Base-by-base conservation (phyloP, 2,797 vertebrate genomes). In the Alca torda region DNA sequence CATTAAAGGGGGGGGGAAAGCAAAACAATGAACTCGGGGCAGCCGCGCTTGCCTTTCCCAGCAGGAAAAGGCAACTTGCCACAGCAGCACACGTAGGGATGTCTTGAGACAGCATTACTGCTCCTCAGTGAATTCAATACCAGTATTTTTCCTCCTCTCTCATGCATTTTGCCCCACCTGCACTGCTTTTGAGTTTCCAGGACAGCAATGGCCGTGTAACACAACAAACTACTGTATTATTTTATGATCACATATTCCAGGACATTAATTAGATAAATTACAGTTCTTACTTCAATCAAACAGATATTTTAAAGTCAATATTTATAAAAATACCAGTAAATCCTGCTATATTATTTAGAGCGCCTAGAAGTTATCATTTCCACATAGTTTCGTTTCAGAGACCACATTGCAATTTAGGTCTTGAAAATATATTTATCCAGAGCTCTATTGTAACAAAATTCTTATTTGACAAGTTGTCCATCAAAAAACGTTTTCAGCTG, bases 71-170 rank as follows among this genome's bases (percentile, higher is more conserved):
- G 16, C 50, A 33, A 0, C 23, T 17, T 10, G 5, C 33, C 33
- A 30, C 45, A 65, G 65, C 64, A 43, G 53, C 51, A 18, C 1
- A 0, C 0, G 1, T 4, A 16, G 39, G 26, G 13, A 14, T 3
- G 6, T 16, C 16, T 57, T 21, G 8, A 21, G 50, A 10, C 13
- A 4, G 2, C 2, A 11, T 19, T 28, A 14, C 51, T 37, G 23
- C 56, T 51, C 56, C 59, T 37, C 45, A 4, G 67, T 10, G 11
- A 73, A 37, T 35, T 50, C 6, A 11, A 25, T 5, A 18, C 8
- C 21, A 5, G 31, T 13, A 28, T 13, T 57, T 39, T 53, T 39
- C 31, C 33, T 41, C 12, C 26, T 28, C 18, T 12, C 17, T 77
- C 9, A 5, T 16, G 6, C 0, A 0, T 48, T 84, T 51, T 35